Conservation (phyloP, 1,140 invertebrate genomes). For the fruit fly (Drosophila melanogaster) region Release_6_plus_ISO1_MT NT_033777.3:19990501-19991000, state of each 20-base stretch:
- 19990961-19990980: not conserved
- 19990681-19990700: slow-evolving; percentile 6
- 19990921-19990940: not conserved
- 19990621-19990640: slow-evolving; percentile 17
- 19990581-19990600: slow-evolving; percentile 6
- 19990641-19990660: not conserved
- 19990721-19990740: slow-evolving; percentile 13
- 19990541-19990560: slow-evolving; percentile 21
- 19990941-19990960: not conserved
- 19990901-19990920: no score
- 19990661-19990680: slow-evolving; percentile 27
- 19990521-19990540: slow-evolving; percentile 20
- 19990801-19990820: not conserved
- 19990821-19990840: not conserved
- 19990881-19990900: no score
- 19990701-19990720: not conserved
- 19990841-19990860: not conserved
- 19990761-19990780: not conserved
- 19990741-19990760: not conserved
- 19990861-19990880: not conserved
- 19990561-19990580: slow-evolving; percentile 20
- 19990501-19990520: slow-evolving; percentile 20
- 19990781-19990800: not conserved
- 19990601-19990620: slow-evolving; percentile 20
- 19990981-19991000: slow-evolving; percentile 13